phyloP scores from a whole-genome alignment of 2,797 vertebrate species.

The Brachyrhaphis roseni region DNA sequence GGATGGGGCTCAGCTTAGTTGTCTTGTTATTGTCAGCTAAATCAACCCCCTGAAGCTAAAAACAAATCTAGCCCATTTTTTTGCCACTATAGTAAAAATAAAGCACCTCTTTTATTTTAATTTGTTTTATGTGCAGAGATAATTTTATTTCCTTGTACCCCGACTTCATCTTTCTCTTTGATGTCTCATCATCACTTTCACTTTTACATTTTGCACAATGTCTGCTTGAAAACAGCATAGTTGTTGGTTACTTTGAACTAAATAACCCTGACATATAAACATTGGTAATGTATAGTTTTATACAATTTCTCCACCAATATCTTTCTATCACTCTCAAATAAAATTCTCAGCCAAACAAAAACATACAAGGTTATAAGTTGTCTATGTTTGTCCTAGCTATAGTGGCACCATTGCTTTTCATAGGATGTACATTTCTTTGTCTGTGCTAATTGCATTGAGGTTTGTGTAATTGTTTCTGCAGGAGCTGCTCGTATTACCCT shows the following conservation, averaged over 20 bases:
- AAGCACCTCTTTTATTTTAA: not conserved
- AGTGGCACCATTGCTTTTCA: slow-evolving; percentile 38
- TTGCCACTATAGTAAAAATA: not conserved
- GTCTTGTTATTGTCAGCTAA: slow-evolving; percentile 16
- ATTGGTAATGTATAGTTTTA: slow-evolving; percentile 36
- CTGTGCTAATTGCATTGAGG: slow-evolving; percentile 38
- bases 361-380: slow-evolving; percentile 22
- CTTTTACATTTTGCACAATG: slow-evolving; percentile 23
- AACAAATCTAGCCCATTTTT: not conserved
- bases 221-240: slow-evolving; percentile 14
- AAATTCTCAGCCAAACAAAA: slow-evolving; percentile 42
- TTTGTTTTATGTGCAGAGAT: not conserved
- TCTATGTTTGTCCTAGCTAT: slow-evolving; percentile 39
- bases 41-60: slow-evolving; percentile 11
- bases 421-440: slow-evolving; percentile 31
- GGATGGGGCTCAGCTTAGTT: slow-evolving; percentile 20
- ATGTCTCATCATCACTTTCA: slow-evolving; percentile 6
- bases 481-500: slow-evolving; percentile 7
- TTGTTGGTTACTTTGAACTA: slow-evolving; percentile 5
- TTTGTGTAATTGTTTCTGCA: slow-evolving; percentile 17
- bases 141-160: slow-evolving; percentile 1
- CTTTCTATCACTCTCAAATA: slow-evolving; percentile 31
- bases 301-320: slow-evolving; percentile 33
- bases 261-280: slow-evolving; percentile 22
- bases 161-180: not conserved